Evolutionary conservation across 2,113 vertebrate genomes (phyloP).

Genomic region (Python bivittatus): DNA sequence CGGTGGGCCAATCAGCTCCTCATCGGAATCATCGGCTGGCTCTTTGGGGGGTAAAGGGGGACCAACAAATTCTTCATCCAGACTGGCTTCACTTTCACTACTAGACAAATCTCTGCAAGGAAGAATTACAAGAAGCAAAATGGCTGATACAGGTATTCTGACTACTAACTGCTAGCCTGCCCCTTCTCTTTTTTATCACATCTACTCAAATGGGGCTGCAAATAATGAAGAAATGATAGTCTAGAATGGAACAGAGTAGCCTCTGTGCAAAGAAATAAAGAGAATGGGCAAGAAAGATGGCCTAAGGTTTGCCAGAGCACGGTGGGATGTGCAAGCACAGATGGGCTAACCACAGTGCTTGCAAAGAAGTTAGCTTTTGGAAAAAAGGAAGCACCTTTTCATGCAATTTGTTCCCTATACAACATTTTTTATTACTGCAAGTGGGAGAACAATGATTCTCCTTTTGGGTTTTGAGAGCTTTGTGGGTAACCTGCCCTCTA

Average conservation of each 20-base stretch:
- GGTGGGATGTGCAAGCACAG: neutral
- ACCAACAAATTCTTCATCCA: slow-evolving; percentile 75
- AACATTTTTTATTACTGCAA: neutral
- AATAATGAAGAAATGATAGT: neutral
- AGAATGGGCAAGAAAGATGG: neutral
- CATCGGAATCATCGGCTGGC: slow-evolving; percentile 56
- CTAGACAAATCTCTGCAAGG: slow-evolving; percentile 40
- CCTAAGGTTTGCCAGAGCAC: neutral
- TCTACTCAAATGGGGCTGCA: neutral
- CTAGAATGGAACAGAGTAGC: neutral
- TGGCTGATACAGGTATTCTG: neutral
- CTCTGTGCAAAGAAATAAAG: neutral
- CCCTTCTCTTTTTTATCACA: neutral
- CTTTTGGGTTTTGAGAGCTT: no score
- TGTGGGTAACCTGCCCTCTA: neutral
- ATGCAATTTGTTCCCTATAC: neutral
- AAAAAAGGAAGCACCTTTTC: neutral
- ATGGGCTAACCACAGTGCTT: neutral
- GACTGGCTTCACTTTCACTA: slow-evolving; percentile 69
- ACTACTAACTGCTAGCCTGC: no score
- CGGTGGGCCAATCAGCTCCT: slow-evolving; percentile 76
- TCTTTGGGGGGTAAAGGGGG: slow-evolving; percentile 73
- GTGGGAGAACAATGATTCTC: neutral
- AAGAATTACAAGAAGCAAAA: neutral
- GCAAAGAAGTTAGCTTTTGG: neutral